Conservation (phyloP, 2,113 vertebrate species). For the Hippocampus guttulatus region DNA sequence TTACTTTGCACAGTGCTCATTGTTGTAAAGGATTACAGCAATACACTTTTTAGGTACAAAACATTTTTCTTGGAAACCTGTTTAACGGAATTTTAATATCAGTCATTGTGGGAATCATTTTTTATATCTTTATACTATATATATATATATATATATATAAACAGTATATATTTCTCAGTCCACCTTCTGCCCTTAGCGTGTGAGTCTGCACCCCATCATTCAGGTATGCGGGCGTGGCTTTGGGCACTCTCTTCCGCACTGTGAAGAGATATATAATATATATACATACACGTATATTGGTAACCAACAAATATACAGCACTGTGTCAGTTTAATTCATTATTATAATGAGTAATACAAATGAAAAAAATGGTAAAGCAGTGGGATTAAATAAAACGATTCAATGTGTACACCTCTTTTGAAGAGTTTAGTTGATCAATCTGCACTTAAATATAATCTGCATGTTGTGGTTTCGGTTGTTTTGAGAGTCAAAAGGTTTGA, state of each 20-base stretch:
- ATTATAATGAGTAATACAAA: too few species aligned
- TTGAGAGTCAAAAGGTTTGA: background rate
- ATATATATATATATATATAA: too few species aligned
- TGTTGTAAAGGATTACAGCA: background rate
- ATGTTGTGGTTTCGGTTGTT: too few species aligned
- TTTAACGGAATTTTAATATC: too few species aligned
- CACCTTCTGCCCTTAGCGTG: slow-evolving; percentile 49
- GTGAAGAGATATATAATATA: slow-evolving; percentile 60
- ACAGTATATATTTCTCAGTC: slow-evolving; percentile 16
- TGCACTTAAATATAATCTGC: too few species aligned
- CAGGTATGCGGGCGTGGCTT: slow-evolving; percentile 83
- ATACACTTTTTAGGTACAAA: background rate
- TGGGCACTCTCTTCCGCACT: slow-evolving; percentile 77
- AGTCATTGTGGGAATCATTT: too few species aligned
- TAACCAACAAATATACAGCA: too few species aligned
- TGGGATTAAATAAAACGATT: too few species aligned
- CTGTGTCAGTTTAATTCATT: too few species aligned
- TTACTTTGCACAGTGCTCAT: background rate
- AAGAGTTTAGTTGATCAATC: background rate
- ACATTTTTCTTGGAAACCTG: background rate
- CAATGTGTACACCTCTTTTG: background rate
- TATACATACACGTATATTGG: too few species aligned
- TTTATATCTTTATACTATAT: too few species aligned
- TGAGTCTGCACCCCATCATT: slow-evolving; percentile 60
- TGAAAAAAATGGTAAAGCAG: too few species aligned